Base-by-base conservation (phyloP, 1,140 invertebrate genomes). In the Aphis gossypii region DNA sequence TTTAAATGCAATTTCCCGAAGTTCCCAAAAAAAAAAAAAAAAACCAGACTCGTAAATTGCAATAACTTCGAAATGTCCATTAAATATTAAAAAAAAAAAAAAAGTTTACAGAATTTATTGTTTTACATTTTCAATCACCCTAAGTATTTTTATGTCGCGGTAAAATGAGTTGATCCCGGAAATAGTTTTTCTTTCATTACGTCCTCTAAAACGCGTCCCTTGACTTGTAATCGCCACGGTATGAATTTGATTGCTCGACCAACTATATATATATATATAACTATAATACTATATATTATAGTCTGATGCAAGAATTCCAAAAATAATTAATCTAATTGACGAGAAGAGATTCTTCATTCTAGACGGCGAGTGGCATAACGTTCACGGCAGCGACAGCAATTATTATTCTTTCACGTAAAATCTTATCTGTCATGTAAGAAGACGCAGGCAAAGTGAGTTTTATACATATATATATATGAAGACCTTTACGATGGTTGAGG, bases 331-430 rank as follows among this genome's bases (percentile, higher is more conserved):
- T 89, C 35, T 89, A 89, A 56, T 89, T 56, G 88, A 56, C 51
- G 88, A 56, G 88, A 89, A 89, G 88, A 89, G 51, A 89, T 54
- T 54, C n/a, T 41, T 89, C 35, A 38, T 56, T 56, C 21, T 89
- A 56, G 48, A 54, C n/a, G 48, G 87, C 21, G 38, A 20, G 41
- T 25, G 46, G 86, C 44, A 1, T 51, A 88, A 46, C 35, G 25
- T 89, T 54, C 87, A 9, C 21, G 60, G 60, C n/a, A 76, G n/a
- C 48, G 88, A 56, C 88, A 91, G 60, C 68, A 83, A 92, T 92
- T 83, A 92, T 92, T 83, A 92, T 92, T 92, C 46, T 92, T 92
- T 92, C 76, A 35, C 91, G 68, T 38, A 25, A 91, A 76, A 91
- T 91, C 60, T 30, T 48, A 92, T 83, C 91, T 92, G 91, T 92